A percentile compares a stretch with the other conserved stretches of the same genome.
Conservation (phyloP, 2,888 invertebrate species). For the Catocala fraxini region DNA sequence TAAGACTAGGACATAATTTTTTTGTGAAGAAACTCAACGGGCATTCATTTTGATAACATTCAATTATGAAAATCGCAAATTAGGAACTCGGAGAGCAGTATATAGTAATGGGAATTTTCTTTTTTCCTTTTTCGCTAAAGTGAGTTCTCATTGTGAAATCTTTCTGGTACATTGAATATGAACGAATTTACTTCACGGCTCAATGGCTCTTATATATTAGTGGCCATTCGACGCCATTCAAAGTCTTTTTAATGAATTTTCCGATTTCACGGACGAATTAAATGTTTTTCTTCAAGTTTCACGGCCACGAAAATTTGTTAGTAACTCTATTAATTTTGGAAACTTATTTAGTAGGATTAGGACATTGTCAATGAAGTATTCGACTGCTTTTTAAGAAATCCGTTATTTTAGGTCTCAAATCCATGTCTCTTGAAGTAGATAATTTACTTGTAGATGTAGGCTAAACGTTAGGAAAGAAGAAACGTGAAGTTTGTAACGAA, state of each 20-base stretch:
- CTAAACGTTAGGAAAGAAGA: too few species aligned
- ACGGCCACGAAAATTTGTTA: background rate
- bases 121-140: conserved; percentile 33
- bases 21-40: conserved; percentile 57
- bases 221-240: conserved; percentile 51
- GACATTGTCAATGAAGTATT: too few species aligned
- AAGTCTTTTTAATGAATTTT: conserved; percentile 49
- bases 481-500: too few species aligned
- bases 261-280: conserved; percentile 26
- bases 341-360: too few species aligned
- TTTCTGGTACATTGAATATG: conserved; percentile 64
- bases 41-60: conserved; percentile 71
- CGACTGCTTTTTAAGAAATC: too few species aligned
- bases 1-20: conserved; percentile 54
- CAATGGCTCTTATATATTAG: conserved; percentile 60
- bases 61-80: conserved; percentile 73
- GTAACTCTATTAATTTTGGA: too few species aligned
- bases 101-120: conserved; percentile 46
- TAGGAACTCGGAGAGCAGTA: conserved; percentile 50
- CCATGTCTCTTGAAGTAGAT: too few species aligned
- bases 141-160: conserved; percentile 57
- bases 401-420: too few species aligned
- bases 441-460: too few species aligned
- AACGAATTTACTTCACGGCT: conserved; percentile 65
- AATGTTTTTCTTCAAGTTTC: conserved; percentile 26